These are phyloP conservation scores for Sterna hirundo DNA, from an alignment of 2,113 vertebrate species.

Conservation along the genomic window DNA sequence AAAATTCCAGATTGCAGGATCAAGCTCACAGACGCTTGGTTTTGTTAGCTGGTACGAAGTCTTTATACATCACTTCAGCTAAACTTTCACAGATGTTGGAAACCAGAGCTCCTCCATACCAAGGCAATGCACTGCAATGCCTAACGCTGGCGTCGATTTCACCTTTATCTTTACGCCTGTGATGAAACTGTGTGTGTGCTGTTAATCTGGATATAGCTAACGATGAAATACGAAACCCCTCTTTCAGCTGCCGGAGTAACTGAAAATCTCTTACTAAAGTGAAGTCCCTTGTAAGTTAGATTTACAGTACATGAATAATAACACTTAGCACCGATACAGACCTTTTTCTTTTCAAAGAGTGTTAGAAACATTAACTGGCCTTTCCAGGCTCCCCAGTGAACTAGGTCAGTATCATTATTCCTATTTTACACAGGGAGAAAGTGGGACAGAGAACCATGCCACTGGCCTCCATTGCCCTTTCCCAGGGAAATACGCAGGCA, in stretches of 20 bases:
- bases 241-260: not conserved
- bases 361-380: conserved; percentile 1
- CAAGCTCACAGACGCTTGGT: not conserved
- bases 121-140: not conserved
- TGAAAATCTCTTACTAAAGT: not conserved
- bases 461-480: not conserved
- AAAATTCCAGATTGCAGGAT: not conserved
- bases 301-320: conserved; percentile 29
- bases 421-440: conserved; percentile 16
- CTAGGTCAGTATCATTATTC: conserved; percentile 37
- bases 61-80: not conserved
- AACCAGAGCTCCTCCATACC: not conserved
- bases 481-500: not conserved
- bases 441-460: conserved; percentile 11
- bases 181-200: not conserved
- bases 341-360: conserved; percentile 14
- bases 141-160: not conserved
- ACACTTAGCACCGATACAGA: not conserved
- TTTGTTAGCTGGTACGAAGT: not conserved
- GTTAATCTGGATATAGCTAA: not conserved
- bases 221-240: not conserved
- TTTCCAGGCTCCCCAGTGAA: conserved; percentile 28
- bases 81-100: not conserved
- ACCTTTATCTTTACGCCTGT: not conserved
- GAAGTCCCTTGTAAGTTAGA: not conserved